phyloP scores from a whole-genome alignment of 2,888 invertebrate genomes.

The Metacarcinus magister region DNA sequence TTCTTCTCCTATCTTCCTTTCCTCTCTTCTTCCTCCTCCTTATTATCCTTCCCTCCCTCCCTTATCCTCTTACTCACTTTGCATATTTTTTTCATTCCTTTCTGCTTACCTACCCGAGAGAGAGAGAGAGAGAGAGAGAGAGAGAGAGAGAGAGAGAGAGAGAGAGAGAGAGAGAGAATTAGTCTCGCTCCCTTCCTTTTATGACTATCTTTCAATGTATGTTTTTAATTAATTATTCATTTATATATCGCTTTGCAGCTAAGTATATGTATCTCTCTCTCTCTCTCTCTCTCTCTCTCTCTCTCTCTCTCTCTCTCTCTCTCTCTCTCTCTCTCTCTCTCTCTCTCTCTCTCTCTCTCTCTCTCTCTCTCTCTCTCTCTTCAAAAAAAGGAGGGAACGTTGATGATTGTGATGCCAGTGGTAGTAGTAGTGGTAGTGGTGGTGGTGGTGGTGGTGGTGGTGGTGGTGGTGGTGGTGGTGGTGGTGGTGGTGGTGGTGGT shows the following conservation, averaged over 20 bases:
- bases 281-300: no score
- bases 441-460: not conserved
- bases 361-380: not conserved
- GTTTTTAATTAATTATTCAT: not conserved
- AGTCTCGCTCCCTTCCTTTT: not conserved
- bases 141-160: conserved; percentile 57
- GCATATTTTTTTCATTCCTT: not conserved
- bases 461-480: not conserved
- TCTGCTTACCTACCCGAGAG: not conserved
- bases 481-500: conserved; percentile 26
- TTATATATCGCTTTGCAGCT: not conserved
- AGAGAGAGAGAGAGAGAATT: conserved; percentile 31
- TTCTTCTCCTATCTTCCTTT: not conserved
- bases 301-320: no score
- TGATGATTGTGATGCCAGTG: no score
- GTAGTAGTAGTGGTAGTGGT: not conserved
- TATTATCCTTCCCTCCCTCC: not conserved
- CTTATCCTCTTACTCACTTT: no score
- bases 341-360: not conserved
- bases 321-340: no score
- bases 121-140: conserved; percentile 39
- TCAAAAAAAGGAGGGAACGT: no score
- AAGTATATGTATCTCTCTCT: not conserved
- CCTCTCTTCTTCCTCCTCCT: not conserved
- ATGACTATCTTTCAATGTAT: not conserved